Percentiles rank a stretch among this genome's conserved stretches.
Evolutionary conservation across 2,797 vertebrate species (phyloP).

Genomic region (Scarus forsteni): DNA sequence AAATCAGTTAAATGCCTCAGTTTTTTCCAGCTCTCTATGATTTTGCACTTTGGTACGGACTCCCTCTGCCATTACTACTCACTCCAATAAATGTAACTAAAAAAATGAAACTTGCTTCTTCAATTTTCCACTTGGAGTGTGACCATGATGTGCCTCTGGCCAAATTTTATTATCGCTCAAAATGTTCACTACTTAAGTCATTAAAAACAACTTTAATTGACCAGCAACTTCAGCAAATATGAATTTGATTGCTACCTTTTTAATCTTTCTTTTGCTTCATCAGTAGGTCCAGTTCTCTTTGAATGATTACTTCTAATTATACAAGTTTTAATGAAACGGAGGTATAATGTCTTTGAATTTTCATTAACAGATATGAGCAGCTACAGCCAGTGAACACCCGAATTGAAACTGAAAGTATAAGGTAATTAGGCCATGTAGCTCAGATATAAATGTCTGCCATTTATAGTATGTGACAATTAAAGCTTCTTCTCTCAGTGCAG

Average conservation of each 20-base stretch:
- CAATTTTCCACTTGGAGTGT: neutral
- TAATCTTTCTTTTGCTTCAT: neutral
- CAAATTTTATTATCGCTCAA: neutral
- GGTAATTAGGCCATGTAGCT: neutral
- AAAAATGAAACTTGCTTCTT: no score
- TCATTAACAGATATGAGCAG: constrained; percentile 9
- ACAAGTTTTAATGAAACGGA: constrained; percentile 9
- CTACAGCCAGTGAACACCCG: constrained; percentile 4
- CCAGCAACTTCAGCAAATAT: neutral
- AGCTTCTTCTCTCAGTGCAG: neutral
- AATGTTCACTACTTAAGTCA: neutral
- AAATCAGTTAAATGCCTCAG: no score
- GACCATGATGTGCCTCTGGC: neutral
- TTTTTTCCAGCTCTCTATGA: no score
- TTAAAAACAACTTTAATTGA: neutral
- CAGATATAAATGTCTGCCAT: neutral
- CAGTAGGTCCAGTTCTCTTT: neutral
- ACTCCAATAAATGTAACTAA: neutral
- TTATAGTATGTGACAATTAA: neutral
- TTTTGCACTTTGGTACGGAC: no score
- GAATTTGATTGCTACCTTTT: neutral
- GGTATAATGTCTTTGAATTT: constrained; percentile 11
- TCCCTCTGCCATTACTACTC: neutral
- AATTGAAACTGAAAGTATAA: neutral
- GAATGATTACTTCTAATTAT: constrained; percentile 17